Percentiles rank a stretch among this genome's conserved stretches.
These are phyloP conservation scores for Aphis craccivora DNA, from an alignment of 1,140 invertebrate genomes.

Conservation along the genomic window DNA sequence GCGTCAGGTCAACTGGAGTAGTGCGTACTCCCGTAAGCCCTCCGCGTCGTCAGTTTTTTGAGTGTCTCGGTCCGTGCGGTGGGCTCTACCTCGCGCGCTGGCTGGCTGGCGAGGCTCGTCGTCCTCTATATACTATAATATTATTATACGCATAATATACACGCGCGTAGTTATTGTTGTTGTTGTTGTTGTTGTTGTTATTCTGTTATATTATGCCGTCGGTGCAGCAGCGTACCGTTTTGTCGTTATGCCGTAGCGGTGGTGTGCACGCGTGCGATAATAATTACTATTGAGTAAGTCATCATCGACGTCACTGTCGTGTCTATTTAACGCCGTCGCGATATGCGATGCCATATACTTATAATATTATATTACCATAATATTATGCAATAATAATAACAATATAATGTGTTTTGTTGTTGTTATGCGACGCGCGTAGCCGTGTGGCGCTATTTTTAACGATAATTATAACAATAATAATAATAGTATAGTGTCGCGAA, in stretches of 20 bases:
- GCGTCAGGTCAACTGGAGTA: constrained; percentile 57
- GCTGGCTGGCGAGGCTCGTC: constrained; percentile 37
- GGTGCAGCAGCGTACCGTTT: not conserved
- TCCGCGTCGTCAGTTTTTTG: constrained; percentile 51
- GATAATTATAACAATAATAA: not conserved
- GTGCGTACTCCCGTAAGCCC: constrained; percentile 46
- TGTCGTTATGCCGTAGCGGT: not conserved
- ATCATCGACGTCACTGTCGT: not conserved
- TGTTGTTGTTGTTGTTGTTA: not conserved
- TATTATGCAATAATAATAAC: not conserved
- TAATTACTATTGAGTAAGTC: not conserved
- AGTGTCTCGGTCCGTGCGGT: constrained; percentile 55
- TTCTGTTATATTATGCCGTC: not conserved
- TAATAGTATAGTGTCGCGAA: not conserved
- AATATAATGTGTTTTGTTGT: not conserved
- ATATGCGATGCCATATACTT: not conserved
- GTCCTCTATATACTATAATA: not conserved
- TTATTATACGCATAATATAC: too few relatives aligned
- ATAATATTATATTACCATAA: not conserved
- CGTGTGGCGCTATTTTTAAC: not conserved
- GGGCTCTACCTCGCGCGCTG: constrained; percentile 27
- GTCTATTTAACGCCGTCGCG: not conserved
- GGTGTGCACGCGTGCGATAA: not conserved
- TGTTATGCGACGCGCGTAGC: not conserved
- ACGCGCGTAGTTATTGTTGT: not conserved